Base-by-base conservation (phyloP, 2,797 vertebrate genomes). In the Pseudopleuronectes americanus region DNA sequence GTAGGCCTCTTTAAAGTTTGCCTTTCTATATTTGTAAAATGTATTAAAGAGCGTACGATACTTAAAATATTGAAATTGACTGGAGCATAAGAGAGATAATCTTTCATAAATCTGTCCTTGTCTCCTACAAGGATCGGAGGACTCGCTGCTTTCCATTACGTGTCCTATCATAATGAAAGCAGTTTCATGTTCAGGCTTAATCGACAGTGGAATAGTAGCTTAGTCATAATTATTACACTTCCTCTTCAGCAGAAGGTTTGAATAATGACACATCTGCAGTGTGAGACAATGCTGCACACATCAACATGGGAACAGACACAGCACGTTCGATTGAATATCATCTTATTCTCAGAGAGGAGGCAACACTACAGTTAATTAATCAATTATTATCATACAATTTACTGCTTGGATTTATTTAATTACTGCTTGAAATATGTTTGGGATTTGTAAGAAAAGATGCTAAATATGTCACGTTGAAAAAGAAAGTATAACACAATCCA, bases 161-260 rank as follows among this genome's bases (percentile, higher is more conserved):
- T 56, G 59, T 53, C 13, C 23, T 66, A 71, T 59, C 10, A 17
- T 74, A 57, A 56, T 79, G 56, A 61, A 74, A 65, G 56, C 49
- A 26, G 13, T 26, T 59, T 64, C 7, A 53, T 74, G 49, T 74
- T 70, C 6, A 12, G 6, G 28, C 58, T 56, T 64, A 67, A 64
- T 70, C 76, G 64, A 76, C 38, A 49, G 53, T 55, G 43, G 43
- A 36, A 33, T 62, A 55, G 43, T 54, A 69, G 63, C 36, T 53
- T 45, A 43, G 56, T 58, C 64, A 68, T 69, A 75, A 82, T 74
- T 71, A 59, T 55, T 74, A 43, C 58, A 49, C 51, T 68, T 76
- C 48, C 53, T 67, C 36, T 56, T 61, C 8, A 13, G 55, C 62
- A 77, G 66, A 47, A 4, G 43, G 53, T 64, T 83, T 31, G 49